These are phyloP conservation scores for Neuroterus valhalla DNA, from an alignment of 1,140 invertebrate genomes.

Conservation along the genomic window DNA sequence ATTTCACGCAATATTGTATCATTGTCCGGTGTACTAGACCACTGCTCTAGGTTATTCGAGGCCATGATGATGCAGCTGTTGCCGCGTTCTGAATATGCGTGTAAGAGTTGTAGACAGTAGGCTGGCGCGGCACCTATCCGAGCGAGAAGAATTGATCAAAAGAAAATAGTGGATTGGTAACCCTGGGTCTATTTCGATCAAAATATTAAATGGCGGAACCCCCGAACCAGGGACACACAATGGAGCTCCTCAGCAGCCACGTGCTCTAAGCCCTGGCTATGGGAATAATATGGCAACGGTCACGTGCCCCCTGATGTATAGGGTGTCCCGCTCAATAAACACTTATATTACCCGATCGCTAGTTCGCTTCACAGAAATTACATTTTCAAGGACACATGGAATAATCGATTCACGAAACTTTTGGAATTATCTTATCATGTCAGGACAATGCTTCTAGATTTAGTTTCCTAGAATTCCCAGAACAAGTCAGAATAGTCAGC, in stretches of 20 bases:
- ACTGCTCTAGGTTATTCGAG: constrained; percentile 45
- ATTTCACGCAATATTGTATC: constrained; percentile 38
- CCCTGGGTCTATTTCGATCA: constrained; percentile 51
- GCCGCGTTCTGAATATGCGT: constrained; percentile 38
- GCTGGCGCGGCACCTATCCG: constrained; percentile 19
- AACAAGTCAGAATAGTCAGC: too few species aligned
- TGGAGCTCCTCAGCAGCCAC: constrained; percentile 53
- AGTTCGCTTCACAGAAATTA: constrained; percentile 23
- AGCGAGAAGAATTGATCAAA: constrained; percentile 59
- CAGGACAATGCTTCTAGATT: too few species aligned
- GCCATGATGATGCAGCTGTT: constrained; percentile 48
- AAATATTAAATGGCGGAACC: constrained; percentile 61
- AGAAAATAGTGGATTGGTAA: constrained; percentile 47
- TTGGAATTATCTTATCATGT: background rate
- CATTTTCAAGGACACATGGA: background rate
- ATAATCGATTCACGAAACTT: background rate
- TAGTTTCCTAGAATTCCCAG: constrained; percentile 42
- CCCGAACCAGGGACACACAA: constrained; percentile 29
- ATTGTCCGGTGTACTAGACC: constrained; percentile 40
- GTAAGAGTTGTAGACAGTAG: too few species aligned
- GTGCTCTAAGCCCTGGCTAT: constrained; percentile 62
- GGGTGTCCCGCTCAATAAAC: constrained; percentile 49
- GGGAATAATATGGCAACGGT: constrained; percentile 61
- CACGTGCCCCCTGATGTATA: constrained; percentile 61
- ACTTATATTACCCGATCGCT: constrained; percentile 48